Conservation (phyloP, 1,140 invertebrate species). For the Zaprionus vittiger region DNA sequence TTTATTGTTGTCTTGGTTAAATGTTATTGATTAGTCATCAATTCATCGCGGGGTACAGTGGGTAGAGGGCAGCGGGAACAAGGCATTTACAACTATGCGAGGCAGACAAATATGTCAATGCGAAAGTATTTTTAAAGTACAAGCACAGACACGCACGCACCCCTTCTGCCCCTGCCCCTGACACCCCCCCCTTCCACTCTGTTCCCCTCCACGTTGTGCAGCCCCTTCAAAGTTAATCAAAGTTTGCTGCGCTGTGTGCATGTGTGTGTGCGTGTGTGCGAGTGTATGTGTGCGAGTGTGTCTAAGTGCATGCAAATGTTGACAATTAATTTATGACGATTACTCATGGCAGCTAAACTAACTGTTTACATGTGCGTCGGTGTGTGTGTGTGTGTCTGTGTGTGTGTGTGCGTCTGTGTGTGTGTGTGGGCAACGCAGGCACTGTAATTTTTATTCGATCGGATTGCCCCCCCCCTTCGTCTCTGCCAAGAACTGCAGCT, state of each 20-base stretch:
- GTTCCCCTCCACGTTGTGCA: not conserved
- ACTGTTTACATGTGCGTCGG: slow-evolving; percentile 54
- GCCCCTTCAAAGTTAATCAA: slow-evolving; percentile 47
- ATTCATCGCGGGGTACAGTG: slow-evolving; percentile 36
- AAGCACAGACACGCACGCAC: slow-evolving; percentile 39
- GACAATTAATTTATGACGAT: slow-evolving; percentile 83
- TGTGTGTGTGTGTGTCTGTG: slow-evolving; percentile 8
- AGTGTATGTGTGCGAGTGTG: slow-evolving; percentile 49
- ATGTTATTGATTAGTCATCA: slow-evolving; percentile 78
- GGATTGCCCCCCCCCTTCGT: not conserved
- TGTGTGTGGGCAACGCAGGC: slow-evolving; percentile 2
- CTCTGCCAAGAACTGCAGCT: slow-evolving; percentile 12
- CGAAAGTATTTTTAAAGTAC: slow-evolving; percentile 73
- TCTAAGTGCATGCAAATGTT: slow-evolving; percentile 81
- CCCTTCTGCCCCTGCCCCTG: not conserved
- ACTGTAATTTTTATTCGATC: slow-evolving; percentile 25
- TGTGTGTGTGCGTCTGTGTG: not conserved
- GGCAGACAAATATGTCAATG: slow-evolving; percentile 68
- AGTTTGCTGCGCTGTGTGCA: slow-evolving; percentile 49
- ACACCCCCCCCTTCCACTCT: not conserved
- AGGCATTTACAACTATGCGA: slow-evolving; percentile 31
- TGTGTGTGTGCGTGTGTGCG: slow-evolving; percentile 30
- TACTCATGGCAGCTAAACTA: slow-evolving; percentile 82
- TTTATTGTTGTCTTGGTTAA: slow-evolving; percentile 64
- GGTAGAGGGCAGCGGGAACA: too few species aligned